phyloP scores from a whole-genome alignment of 2,888 invertebrate genomes.

The Empis stercorea region DNA sequence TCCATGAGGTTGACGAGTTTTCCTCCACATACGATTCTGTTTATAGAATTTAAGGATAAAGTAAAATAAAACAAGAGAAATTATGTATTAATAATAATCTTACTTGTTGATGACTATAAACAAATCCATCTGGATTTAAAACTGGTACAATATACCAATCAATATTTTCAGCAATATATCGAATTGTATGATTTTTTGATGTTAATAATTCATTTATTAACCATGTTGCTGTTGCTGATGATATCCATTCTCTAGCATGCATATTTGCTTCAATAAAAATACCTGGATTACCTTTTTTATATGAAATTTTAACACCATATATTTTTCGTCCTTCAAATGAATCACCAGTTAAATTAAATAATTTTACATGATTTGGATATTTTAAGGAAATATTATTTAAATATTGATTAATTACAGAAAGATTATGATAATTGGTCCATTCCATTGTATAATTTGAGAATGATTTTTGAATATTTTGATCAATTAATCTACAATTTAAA shows the following conservation, averaged over 20 bases:
- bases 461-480: constrained; percentile 31
- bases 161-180: constrained; percentile 47
- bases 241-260: constrained; percentile 60
- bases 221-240: constrained; percentile 54
- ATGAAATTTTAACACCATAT: constrained; percentile 41
- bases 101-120: constrained; percentile 48
- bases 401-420: constrained; percentile 48
- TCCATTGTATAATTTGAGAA: constrained; percentile 25
- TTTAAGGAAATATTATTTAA: constrained; percentile 37
- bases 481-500: constrained; percentile 35
- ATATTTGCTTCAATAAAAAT: constrained; percentile 54
- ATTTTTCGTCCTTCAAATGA: constrained; percentile 48
- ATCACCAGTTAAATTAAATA: constrained; percentile 40
- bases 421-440: constrained; percentile 46
- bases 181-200: constrained; percentile 41
- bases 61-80: too few species aligned
- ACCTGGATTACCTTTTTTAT: constrained; percentile 36
- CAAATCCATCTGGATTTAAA: constrained; percentile 64
- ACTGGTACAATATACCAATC: constrained; percentile 67
- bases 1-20: constrained; percentile 43
- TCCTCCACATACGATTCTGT: constrained; percentile 51
- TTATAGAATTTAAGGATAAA: too few species aligned
- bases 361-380: constrained; percentile 38
- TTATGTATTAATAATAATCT: constrained; percentile 10
- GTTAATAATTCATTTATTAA: constrained; percentile 58